These are phyloP conservation scores for Motacilla tschutschensis DNA, from an alignment of 2,113 vertebrate genomes.

Conservation along the genomic window DNA sequence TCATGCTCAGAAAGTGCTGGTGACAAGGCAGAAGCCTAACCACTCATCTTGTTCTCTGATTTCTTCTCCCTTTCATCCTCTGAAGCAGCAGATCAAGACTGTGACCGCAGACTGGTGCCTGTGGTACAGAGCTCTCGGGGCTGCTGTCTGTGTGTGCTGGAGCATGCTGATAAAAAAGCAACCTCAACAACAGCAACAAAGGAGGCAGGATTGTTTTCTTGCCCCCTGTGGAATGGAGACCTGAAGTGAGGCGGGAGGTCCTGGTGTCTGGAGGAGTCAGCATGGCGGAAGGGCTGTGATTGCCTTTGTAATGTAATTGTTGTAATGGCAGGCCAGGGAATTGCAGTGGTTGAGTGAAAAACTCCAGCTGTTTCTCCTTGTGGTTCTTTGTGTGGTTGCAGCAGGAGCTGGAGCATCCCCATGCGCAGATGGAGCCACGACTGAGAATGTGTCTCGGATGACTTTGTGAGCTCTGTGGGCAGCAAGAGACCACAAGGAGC, in stretches of 20 bases:
- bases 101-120: conserved; percentile 34
- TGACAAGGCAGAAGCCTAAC: conserved; percentile 9
- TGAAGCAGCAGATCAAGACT: background rate
- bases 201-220: conserved; percentile 22
- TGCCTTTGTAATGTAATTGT: conserved; percentile 36
- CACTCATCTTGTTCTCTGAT: conserved; percentile 20
- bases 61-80: conserved; percentile 17
- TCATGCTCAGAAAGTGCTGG: background rate
- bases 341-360: conserved; percentile 27
- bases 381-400: conserved; percentile 45
- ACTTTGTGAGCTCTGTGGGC: background rate
- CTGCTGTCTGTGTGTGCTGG: conserved; percentile 21
- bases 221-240: background rate
- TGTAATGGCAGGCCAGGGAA: conserved; percentile 34
- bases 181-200: conserved; percentile 23
- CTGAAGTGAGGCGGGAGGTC: conserved; percentile 11
- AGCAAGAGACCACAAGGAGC: background rate
- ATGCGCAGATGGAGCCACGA: background rate
- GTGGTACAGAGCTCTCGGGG: background rate
- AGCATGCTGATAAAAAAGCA: conserved; percentile 9
- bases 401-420: conserved; percentile 11
- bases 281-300: background rate
- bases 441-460: background rate
- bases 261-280: background rate
- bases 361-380: conserved; percentile 11